Evolutionary conservation across 2,888 invertebrate genomes (phyloP).

Genomic region (Limnephilus marmoratus): DNA sequence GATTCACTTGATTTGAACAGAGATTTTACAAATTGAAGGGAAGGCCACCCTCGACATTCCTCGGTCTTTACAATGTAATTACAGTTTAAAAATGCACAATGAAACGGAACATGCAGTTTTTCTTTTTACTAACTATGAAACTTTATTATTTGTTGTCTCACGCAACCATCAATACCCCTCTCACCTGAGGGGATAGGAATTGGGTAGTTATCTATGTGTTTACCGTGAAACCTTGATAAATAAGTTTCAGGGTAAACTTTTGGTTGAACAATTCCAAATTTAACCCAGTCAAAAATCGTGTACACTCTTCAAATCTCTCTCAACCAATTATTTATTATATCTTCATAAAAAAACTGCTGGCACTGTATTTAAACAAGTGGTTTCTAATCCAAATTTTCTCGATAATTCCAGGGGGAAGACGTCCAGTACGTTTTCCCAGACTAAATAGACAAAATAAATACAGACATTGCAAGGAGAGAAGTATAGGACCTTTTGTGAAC

Average conservation of each 20-base stretch:
- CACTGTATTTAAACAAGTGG: no score
- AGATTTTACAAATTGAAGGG: not conserved
- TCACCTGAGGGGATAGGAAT: not conserved
- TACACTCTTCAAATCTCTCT: not conserved
- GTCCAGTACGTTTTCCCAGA: not conserved
- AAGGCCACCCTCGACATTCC: not conserved
- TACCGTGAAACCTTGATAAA: not conserved
- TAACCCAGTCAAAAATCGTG: not conserved
- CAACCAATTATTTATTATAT: not conserved
- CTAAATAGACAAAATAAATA: no score
- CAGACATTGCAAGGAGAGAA: no score
- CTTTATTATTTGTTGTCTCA: slow-evolving; percentile 2
- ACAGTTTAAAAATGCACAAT: not conserved
- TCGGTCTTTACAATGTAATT: not conserved
- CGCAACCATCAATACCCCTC: not conserved
- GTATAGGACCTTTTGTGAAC: no score
- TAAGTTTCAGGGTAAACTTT: not conserved
- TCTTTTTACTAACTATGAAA: not conserved
- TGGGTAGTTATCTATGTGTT: not conserved
- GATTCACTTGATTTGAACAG: not conserved
- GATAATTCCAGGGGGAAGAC: not conserved
- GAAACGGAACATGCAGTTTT: not conserved
- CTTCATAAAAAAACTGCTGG: not conserved
- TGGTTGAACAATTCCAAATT: not conserved
- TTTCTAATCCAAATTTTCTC: no score